phyloP scores from a whole-genome alignment of 2,113 vertebrate species.

The Paralichthys olivaceus region DNA sequence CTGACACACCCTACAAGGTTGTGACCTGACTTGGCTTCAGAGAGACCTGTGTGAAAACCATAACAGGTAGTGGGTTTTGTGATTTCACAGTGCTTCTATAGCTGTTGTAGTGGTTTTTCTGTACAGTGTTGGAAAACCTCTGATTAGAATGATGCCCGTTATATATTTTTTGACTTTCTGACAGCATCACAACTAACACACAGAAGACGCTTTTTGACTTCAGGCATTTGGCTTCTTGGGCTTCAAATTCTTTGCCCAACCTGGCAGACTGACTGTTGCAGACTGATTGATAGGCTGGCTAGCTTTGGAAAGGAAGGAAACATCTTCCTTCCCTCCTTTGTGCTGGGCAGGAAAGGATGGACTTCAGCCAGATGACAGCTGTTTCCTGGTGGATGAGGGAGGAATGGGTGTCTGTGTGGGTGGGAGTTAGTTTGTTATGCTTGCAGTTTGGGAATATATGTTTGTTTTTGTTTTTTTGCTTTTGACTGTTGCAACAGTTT shows the following conservation, averaged over 20 bases:
- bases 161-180: not conserved
- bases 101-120: not conserved
- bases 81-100: conserved; percentile 1
- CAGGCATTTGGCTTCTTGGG: conserved; percentile 42
- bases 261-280: conserved; percentile 24
- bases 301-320: conserved; percentile 73
- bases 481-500: conserved; percentile 16
- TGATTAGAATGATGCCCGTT: too few species aligned
- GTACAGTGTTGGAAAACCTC: not conserved
- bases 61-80: not conserved
- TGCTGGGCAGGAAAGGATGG: conserved; percentile 78
- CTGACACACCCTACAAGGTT: conserved; percentile 28
- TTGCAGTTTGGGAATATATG: conserved; percentile 30
- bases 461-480: conserved; percentile 8
- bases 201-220: conserved; percentile 11
- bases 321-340: conserved; percentile 82
- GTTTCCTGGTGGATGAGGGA: conserved; percentile 76
- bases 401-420: conserved; percentile 64
- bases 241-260: conserved; percentile 40
- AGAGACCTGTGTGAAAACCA: conserved; percentile 11
- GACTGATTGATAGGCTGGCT: conserved; percentile 42
- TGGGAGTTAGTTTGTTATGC: conserved; percentile 20
- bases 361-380: conserved; percentile 74
- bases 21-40: conserved; percentile 24
- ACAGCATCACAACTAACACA: not conserved